A percentile compares a stretch with the other conserved stretches of the same genome.
These are phyloP conservation scores for Tachystola acroxantha DNA, from an alignment of 2,888 invertebrate genomes.

Conservation along the genomic window DNA sequence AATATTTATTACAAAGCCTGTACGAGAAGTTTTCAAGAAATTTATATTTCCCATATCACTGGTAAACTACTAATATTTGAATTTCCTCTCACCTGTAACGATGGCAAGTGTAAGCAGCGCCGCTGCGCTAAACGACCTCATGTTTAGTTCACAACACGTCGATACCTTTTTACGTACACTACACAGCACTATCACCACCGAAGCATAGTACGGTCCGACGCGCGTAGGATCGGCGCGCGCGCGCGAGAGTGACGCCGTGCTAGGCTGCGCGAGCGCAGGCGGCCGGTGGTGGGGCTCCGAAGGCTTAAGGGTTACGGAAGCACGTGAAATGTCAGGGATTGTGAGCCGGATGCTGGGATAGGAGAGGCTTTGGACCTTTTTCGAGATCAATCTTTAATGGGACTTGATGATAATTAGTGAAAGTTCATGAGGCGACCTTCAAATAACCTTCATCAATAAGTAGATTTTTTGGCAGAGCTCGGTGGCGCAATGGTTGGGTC, in stretches of 20 bases:
- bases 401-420: background rate
- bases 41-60: too few relatives aligned
- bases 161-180: conserved; percentile 21
- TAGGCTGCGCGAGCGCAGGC: conserved; percentile 21
- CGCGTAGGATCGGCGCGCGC: conserved; percentile 68
- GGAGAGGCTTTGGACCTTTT: background rate
- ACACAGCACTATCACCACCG: conserved; percentile 71
- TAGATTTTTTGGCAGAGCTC: too few relatives aligned
- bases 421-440: too few relatives aligned
- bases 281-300: conserved; percentile 40
- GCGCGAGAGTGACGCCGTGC: conserved; percentile 48
- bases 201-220: conserved; percentile 59
- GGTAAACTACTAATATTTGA: too few relatives aligned
- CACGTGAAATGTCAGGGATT: conserved; percentile 64
- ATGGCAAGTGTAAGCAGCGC: conserved; percentile 54
- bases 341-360: conserved; percentile 28
- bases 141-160: conserved; percentile 43
- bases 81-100: conserved; percentile 59
- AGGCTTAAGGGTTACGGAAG: conserved; percentile 44
- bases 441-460: too few relatives aligned
- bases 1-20: too few relatives aligned
- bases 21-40: too few relatives aligned
- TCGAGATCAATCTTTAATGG: too few relatives aligned
- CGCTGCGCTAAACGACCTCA: conserved; percentile 59
- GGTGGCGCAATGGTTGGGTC: too few relatives aligned